Conservation (phyloP, 2,113 vertebrate genomes). For the Taurulus bubalis region DNA sequence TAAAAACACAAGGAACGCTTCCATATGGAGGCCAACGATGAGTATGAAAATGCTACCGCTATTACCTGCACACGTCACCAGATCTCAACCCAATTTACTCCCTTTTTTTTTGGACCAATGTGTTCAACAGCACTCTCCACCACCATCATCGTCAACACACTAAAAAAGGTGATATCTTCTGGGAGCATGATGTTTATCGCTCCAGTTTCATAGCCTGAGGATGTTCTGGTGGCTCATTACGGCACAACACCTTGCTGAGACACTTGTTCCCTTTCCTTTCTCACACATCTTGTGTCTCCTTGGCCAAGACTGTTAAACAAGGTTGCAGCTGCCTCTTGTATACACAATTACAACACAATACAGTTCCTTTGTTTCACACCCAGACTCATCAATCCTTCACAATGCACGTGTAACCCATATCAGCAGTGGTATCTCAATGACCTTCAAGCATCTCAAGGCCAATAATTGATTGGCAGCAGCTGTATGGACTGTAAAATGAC, state of each 20-base stretch:
- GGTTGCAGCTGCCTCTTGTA: neutral
- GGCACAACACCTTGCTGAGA: neutral
- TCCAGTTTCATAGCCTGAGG: neutral
- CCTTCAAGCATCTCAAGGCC: neutral
- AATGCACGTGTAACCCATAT: neutral
- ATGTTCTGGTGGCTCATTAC: neutral
- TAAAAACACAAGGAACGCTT: neutral
- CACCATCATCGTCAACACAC: neutral
- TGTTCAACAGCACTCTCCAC: neutral
- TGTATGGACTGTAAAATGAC: neutral
- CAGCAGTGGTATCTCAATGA: neutral
- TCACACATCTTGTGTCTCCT: neutral
- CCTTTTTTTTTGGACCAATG: neutral
- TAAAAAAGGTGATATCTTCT: neutral
- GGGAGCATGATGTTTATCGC: neutral
- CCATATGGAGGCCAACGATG: neutral
- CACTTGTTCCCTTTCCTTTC: neutral
- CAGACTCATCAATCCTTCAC: constrained; percentile 5
- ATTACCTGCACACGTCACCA: neutral
- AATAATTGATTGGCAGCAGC: neutral
- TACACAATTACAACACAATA: neutral
- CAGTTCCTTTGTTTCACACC: neutral
- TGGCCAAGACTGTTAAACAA: constrained; percentile 6
- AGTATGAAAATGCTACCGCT: neutral
- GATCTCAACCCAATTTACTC: neutral